Evolutionary conservation across 2,888 invertebrate species (phyloP).

Genomic region (Plagodis dolabraria): DNA sequence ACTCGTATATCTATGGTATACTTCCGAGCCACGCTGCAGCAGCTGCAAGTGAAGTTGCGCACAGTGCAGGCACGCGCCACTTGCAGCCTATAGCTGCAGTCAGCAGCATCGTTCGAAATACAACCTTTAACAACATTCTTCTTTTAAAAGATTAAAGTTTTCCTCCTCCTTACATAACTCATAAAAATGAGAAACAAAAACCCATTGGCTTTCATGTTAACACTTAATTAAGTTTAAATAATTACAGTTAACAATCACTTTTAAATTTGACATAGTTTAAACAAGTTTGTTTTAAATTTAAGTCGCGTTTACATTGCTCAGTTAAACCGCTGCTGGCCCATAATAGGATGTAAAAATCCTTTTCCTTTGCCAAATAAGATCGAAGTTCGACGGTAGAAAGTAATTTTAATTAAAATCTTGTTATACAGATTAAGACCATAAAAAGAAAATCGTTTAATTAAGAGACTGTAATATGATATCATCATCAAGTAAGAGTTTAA

Average conservation of each 20-base stretch:
- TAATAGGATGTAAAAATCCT: constrained; percentile 12
- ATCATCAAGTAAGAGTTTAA: too few species aligned
- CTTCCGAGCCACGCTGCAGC: too few species aligned
- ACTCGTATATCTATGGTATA: too few species aligned
- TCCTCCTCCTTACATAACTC: constrained; percentile 10
- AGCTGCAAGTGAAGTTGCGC: too few species aligned
- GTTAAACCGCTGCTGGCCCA: constrained; percentile 7
- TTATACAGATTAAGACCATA: too few species aligned
- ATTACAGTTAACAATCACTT: constrained; percentile 31
- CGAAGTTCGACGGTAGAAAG: constrained; percentile 10
- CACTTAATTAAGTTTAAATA: constrained; percentile 35
- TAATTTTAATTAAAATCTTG: constrained; percentile 12
- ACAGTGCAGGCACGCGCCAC: too few species aligned
- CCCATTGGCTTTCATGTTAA: constrained; percentile 19
- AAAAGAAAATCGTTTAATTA: too few species aligned
- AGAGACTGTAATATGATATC: too few species aligned
- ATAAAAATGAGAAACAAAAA: constrained; percentile 16
- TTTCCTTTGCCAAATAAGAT: constrained; percentile 14
- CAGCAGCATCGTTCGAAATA: too few species aligned
- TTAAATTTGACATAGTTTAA: constrained; percentile 31
- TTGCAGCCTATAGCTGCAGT: too few species aligned
- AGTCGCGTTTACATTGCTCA: constrained; percentile 33
- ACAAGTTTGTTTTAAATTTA: constrained; percentile 29
- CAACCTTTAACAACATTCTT: too few species aligned
- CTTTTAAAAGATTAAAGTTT: not conserved